phyloP scores from a whole-genome alignment of 2,797 vertebrate genomes.

The Sebastolobus alascanus region DNA sequence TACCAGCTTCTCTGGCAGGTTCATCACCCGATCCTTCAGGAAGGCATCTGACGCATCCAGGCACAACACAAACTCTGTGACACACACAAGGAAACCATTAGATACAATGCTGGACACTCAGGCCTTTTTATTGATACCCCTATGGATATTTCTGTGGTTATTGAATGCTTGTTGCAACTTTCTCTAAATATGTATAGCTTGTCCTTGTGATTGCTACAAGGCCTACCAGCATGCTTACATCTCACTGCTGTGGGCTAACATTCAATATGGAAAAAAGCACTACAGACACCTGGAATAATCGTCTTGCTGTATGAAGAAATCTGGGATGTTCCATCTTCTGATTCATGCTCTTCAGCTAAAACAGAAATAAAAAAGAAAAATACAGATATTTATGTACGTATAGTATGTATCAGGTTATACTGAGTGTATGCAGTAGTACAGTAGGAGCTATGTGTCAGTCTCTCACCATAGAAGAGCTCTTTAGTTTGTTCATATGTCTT shows the following conservation, averaged over 20 bases:
- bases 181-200: neutral
- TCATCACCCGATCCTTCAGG: conserved; percentile 90
- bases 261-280: neutral
- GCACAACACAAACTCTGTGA: conserved; percentile 88
- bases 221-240: neutral
- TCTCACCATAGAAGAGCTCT: conserved; percentile 89
- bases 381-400: neutral
- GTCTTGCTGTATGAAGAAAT: conserved; percentile 69
- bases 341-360: conserved; percentile 84
- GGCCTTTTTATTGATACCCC: too few relatives aligned
- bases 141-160: neutral
- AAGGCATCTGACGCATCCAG: conserved; percentile 90
- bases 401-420: neutral
- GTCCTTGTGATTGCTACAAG: neutral
- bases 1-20: conserved; percentile 88
- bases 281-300: conserved; percentile 87
- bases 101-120: neutral
- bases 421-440: neutral
- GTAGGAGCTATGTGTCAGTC: neutral
- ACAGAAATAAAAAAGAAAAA: conserved; percentile 14
- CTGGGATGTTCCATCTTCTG: conserved; percentile 77
- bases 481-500: conserved; percentile 90
- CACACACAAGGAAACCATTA: conserved; percentile 1
- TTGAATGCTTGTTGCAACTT: neutral
- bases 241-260: neutral